Percentiles rank a stretch among this genome's conserved stretches.
Conservation (phyloP, 2,797 vertebrate species). For the Lindbergichthys nudifrons region DNA sequence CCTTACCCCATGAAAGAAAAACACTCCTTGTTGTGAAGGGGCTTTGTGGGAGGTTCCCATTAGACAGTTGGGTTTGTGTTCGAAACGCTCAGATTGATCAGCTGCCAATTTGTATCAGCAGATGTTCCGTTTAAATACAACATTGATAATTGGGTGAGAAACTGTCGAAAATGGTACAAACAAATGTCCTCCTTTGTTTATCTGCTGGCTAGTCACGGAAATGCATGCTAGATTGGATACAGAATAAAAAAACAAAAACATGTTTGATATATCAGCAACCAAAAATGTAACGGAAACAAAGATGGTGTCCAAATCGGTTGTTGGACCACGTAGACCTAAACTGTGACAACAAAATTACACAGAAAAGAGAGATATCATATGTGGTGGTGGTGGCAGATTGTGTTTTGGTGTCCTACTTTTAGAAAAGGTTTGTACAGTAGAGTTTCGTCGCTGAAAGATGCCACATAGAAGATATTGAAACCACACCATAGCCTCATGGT, state of each 20-base stretch:
- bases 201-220: conserved; percentile 35
- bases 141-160: conserved; percentile 69
- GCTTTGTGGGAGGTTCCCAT: conserved; percentile 61
- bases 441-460: conserved; percentile 37
- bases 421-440: conserved; percentile 36
- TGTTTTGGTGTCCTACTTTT: conserved; percentile 51
- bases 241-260: conserved; percentile 40
- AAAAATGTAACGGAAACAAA: conserved; percentile 42
- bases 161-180: conserved; percentile 52
- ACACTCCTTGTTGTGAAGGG: conserved; percentile 40
- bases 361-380: background rate
- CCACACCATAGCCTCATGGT: conserved; percentile 39
- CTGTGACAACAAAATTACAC: background rate
- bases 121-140: conserved; percentile 68
- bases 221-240: conserved; percentile 16
- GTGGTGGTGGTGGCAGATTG: conserved; percentile 38
- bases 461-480: conserved; percentile 36
- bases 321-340: background rate
- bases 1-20: conserved; percentile 37
- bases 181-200: conserved; percentile 53
- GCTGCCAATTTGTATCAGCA: conserved; percentile 71
- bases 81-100: conserved; percentile 67
- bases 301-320: conserved; percentile 14
- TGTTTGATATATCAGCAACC: conserved; percentile 19
- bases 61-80: conserved; percentile 64